phyloP scores from a whole-genome alignment of 2,113 vertebrate species.

The Nibea albiflora region DNA sequence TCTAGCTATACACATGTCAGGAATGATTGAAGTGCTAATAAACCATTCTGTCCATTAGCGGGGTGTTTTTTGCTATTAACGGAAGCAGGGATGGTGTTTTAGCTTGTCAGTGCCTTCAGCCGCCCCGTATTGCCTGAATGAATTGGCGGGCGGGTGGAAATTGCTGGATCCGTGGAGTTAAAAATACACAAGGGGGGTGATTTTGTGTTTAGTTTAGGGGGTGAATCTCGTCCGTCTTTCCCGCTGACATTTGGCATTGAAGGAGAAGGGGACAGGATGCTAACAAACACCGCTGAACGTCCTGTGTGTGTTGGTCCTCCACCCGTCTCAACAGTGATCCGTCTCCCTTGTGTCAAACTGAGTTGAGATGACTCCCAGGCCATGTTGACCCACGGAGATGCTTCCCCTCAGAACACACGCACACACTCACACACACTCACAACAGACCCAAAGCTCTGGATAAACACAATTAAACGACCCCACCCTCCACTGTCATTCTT shows the following conservation, averaged over 20 bases:
- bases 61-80: constrained; percentile 71
- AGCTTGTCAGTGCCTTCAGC: constrained; percentile 68
- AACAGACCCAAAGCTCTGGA: constrained; percentile 65
- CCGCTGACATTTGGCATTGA: constrained; percentile 69
- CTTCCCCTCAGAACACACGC: constrained; percentile 51
- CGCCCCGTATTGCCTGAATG: constrained; percentile 59
- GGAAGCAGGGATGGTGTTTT: constrained; percentile 63
- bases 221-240: constrained; percentile 76
- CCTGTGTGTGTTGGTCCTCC: constrained; percentile 67
- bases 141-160: constrained; percentile 68
- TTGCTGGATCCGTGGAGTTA: constrained; percentile 63
- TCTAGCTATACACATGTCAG: constrained; percentile 72
- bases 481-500: constrained; percentile 74
- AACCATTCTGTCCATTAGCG: constrained; percentile 76
- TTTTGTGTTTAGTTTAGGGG: constrained; percentile 74
- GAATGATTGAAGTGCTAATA: constrained; percentile 78
- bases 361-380: constrained; percentile 75
- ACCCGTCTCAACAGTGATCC: constrained; percentile 69
- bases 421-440: constrained; percentile 50
- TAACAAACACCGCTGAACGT: constrained; percentile 66
- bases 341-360: constrained; percentile 70
- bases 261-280: constrained; percentile 73
- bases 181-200: constrained; percentile 77
- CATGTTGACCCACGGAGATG: constrained; percentile 73
- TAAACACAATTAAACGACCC: constrained; percentile 78